Evolutionary conservation across 2,888 invertebrate genomes (phyloP).

Genomic region (Trilocha varians): DNA sequence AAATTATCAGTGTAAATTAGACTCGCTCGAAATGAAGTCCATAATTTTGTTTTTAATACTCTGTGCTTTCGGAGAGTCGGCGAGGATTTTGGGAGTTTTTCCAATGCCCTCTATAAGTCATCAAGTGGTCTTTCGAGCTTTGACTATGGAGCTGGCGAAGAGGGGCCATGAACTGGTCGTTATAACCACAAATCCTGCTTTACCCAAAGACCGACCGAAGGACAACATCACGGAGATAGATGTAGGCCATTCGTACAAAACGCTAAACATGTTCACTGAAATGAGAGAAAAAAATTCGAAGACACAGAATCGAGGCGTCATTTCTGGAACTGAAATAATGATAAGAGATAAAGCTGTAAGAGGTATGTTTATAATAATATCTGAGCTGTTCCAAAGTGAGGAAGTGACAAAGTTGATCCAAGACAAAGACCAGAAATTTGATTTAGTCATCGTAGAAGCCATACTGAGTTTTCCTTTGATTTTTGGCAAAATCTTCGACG

Average conservation of each 20-base stretch:
- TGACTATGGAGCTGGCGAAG: slow-evolving; percentile 5
- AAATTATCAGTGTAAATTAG: neutral
- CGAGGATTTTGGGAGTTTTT: slow-evolving; percentile 9
- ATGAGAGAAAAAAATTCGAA: neutral
- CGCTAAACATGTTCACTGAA: neutral
- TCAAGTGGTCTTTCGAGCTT: slow-evolving; percentile 9
- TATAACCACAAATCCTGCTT: slow-evolving; percentile 8
- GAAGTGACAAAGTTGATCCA: slow-evolving; percentile 2
- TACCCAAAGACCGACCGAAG: slow-evolving; percentile 5
- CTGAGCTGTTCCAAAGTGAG: neutral
- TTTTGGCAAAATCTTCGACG: slow-evolving; percentile 6
- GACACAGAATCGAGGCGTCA: slow-evolving; percentile 2
- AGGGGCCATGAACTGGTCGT: slow-evolving; percentile 9
- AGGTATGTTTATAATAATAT: neutral
- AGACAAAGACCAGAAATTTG: slow-evolving; percentile 8
- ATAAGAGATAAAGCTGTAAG: neutral
- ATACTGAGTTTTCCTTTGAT: slow-evolving; percentile 2
- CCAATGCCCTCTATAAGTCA: slow-evolving; percentile 9
- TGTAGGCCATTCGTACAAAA: slow-evolving; percentile 1
- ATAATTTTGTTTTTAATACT: neutral
- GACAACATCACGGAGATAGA: slow-evolving; percentile 7
- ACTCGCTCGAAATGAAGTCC: neutral
- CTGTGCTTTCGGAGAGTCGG: slow-evolving; percentile 2
- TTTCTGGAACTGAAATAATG: neutral
- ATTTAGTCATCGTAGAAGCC: slow-evolving; percentile 6